Percentiles rank a stretch among this genome's conserved stretches.
phyloP scores from a whole-genome alignment of 92 coral and sea anemone species.

The Umimayanthus chanpuru region DNA sequence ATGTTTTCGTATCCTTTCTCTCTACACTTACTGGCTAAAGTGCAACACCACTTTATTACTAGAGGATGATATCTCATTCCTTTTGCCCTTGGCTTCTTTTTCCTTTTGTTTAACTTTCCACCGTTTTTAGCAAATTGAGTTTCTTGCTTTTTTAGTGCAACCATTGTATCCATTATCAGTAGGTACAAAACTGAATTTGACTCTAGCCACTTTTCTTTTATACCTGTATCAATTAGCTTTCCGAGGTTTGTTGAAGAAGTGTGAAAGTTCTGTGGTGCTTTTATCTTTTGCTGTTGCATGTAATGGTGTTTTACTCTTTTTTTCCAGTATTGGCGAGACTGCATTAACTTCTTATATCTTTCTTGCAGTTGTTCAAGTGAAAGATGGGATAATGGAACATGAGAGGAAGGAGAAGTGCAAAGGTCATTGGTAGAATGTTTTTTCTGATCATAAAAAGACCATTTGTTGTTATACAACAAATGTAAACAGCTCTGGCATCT shows the following conservation, averaged over 20 bases:
- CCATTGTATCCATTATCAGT: conserved; percentile 42
- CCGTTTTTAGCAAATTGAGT: conserved; percentile 31
- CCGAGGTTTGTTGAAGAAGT: conserved; percentile 45
- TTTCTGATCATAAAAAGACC: background rate
- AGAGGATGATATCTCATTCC: conserved; percentile 10
- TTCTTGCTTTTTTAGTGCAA: conserved; percentile 46
- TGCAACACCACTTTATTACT: conserved; percentile 12
- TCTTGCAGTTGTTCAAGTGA: background rate
- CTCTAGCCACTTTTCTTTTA: conserved; percentile 38
- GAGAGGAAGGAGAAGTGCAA: conserved; percentile 3
- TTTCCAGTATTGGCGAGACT: too few species aligned
- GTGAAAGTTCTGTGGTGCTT: conserved; percentile 47
- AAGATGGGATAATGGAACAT: background rate
- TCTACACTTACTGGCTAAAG: conserved; percentile 23
- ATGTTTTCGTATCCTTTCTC: conserved; percentile 12
- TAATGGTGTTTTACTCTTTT: background rate
- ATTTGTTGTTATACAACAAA: background rate
- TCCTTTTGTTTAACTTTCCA: background rate
- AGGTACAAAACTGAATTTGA: conserved; percentile 54
- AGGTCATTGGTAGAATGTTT: background rate
- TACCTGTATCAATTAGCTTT: conserved; percentile 37
- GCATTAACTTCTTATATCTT: background rate
- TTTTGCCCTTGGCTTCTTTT: background rate
- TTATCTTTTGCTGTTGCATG: conserved; percentile 17
- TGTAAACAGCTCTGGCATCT: background rate